A percentile compares a stretch with the other conserved stretches of the same genome.
phyloP scores from a whole-genome alignment of 2,113 vertebrate genomes.

The Penelope pileata region DNA sequence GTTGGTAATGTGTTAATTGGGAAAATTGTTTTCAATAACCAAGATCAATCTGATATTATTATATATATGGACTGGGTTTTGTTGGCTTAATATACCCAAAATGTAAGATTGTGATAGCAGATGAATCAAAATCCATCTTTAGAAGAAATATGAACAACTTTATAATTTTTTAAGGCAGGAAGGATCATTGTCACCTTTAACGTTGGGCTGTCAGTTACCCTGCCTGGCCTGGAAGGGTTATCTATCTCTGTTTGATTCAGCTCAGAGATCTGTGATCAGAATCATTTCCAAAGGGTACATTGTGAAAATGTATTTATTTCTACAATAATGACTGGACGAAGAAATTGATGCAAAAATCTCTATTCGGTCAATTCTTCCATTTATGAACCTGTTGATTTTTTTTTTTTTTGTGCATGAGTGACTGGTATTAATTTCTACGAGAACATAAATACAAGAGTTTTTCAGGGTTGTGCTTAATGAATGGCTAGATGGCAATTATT shows the following conservation, averaged over 20 bases:
- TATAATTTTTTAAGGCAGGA: neutral
- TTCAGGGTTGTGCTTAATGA: neutral
- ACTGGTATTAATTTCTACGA: neutral
- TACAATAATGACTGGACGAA: neutral
- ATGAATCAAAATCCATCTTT: neutral
- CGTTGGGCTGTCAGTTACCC: neutral
- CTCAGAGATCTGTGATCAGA: neutral
- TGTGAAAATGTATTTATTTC: neutral
- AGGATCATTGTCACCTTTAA: neutral
- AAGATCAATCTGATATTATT: neutral
- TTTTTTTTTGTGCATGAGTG: neutral
- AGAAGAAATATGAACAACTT: neutral
- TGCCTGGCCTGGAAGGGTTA: fast-evolving
- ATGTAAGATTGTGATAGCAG: neutral
- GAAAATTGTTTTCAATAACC: neutral
- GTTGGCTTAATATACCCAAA: neutral
- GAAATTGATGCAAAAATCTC: neutral
- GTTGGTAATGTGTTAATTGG: neutral
- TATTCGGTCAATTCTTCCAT: neutral
- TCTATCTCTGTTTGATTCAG: neutral
- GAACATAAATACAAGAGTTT: neutral
- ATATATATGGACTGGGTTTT: fast-evolving
- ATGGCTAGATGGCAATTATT: neutral
- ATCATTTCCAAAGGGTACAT: neutral
- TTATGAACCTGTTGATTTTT: neutral